Evolutionary conservation across 35 echinoderm and acorn worm genomes (phyloP).

Genomic region (Apostichopus parvimensis): DNA sequence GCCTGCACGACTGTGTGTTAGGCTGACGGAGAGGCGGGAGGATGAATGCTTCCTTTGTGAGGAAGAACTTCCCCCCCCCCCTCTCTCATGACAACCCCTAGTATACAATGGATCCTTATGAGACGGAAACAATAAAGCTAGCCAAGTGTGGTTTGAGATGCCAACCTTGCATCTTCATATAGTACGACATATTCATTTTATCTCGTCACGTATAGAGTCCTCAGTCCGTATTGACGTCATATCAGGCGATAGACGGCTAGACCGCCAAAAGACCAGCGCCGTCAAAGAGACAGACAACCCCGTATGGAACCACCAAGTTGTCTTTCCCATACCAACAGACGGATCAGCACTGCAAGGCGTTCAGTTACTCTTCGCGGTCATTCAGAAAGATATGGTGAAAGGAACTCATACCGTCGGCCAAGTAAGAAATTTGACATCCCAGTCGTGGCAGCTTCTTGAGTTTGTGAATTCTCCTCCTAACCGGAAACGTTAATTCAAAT

Average conservation of each 20-base stretch:
- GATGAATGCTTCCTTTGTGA: too few species aligned
- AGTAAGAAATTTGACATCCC: conserved; percentile 32
- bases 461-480: too few species aligned
- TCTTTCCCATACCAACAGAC: conserved; percentile 55
- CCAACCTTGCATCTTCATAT: too few species aligned
- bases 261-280: conserved; percentile 62
- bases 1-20: too few species aligned
- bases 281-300: conserved; percentile 73
- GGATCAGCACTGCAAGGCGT: conserved; percentile 51
- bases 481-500: too few species aligned
- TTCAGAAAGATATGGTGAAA: conserved; percentile 72
- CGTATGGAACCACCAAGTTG: conserved; percentile 74
- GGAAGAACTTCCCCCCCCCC: too few species aligned
- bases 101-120: too few species aligned
- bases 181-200: not conserved
- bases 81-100: too few species aligned
- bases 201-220: conserved; percentile 50
- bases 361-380: conserved; percentile 55
- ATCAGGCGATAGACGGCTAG: conserved; percentile 53
- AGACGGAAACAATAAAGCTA: too few species aligned
- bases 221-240: conserved; percentile 68
- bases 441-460: too few species aligned
- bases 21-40: too few species aligned
- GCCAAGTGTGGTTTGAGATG: too few species aligned
- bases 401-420: conserved; percentile 65